A percentile compares a stretch with the other conserved stretches of the same genome.
Evolutionary conservation across 2,113 vertebrate species (phyloP).

Genomic region (Porphyrio hochstetteri): DNA sequence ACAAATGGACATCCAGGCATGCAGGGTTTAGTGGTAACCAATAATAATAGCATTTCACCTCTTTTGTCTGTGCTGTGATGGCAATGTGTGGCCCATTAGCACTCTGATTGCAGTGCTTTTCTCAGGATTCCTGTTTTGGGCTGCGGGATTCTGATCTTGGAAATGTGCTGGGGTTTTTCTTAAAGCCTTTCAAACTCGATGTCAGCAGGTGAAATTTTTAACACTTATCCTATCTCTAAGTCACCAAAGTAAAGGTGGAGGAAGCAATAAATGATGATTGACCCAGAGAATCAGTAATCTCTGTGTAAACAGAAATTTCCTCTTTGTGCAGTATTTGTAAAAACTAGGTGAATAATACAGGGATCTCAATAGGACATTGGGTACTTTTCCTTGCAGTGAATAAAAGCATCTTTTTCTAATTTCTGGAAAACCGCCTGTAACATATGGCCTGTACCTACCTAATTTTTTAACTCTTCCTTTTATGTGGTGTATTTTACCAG

Average conservation of each 20-base stretch:
- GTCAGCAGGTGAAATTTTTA: constrained; percentile 2
- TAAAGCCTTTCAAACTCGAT: background rate
- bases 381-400: background rate
- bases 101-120: background rate
- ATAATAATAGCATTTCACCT: background rate
- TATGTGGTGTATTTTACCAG: background rate
- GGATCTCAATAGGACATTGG: background rate
- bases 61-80: background rate
- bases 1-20: background rate
- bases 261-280: background rate
- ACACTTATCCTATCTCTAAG: background rate
- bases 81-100: background rate
- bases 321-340: background rate
- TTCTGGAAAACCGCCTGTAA: background rate
- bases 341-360: background rate
- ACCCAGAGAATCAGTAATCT: background rate
- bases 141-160: background rate
- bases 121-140: background rate
- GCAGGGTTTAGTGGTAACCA: background rate
- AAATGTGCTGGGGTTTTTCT: background rate
- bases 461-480: background rate
- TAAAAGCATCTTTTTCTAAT: background rate
- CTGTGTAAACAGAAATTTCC: background rate
- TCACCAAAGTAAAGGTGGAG: background rate
- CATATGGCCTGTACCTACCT: background rate